Percentiles rank a stretch among this genome's conserved stretches.
These are phyloP conservation scores for Aspidiotus rigidus DNA, from an alignment of 2,888 invertebrate genomes.

Conservation along the genomic window DNA sequence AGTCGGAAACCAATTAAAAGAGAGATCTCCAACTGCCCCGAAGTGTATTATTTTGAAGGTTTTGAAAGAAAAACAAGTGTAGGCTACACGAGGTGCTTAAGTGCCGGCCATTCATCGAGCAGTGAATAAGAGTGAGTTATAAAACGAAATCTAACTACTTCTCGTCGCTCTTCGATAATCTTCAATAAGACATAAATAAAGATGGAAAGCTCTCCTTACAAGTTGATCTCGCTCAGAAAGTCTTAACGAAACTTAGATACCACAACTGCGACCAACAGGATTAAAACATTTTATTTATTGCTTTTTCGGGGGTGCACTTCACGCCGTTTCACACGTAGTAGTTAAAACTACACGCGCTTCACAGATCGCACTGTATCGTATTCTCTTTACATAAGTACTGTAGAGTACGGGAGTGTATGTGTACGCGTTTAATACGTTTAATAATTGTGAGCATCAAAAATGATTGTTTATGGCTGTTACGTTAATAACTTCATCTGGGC, in stretches of 20 bases:
- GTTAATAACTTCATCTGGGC: constrained; percentile 29
- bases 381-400: neutral
- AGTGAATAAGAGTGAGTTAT: neutral
- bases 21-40: neutral
- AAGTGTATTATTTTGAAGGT: neutral
- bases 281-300: constrained; percentile 34
- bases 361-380: too few relatives aligned
- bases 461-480: constrained; percentile 32
- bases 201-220: constrained; percentile 35
- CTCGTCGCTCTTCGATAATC: constrained; percentile 39
- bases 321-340: neutral
- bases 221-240: constrained; percentile 33
- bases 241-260: constrained; percentile 32
- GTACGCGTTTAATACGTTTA: constrained; percentile 25
- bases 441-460: constrained; percentile 29
- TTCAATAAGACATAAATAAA: constrained; percentile 41
- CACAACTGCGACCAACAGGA: constrained; percentile 32
- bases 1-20: too few relatives aligned
- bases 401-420: neutral
- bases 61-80: neutral
- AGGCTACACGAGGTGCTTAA: neutral
- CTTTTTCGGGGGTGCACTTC: constrained; percentile 1
- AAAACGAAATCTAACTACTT: constrained; percentile 14
- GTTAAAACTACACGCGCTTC: neutral
- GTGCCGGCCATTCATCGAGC: neutral